Evolutionary conservation across 2,888 invertebrate genomes (phyloP), one percentile per base, ranked within the genome.

Genomic region (Drosophila monieri): DNA sequence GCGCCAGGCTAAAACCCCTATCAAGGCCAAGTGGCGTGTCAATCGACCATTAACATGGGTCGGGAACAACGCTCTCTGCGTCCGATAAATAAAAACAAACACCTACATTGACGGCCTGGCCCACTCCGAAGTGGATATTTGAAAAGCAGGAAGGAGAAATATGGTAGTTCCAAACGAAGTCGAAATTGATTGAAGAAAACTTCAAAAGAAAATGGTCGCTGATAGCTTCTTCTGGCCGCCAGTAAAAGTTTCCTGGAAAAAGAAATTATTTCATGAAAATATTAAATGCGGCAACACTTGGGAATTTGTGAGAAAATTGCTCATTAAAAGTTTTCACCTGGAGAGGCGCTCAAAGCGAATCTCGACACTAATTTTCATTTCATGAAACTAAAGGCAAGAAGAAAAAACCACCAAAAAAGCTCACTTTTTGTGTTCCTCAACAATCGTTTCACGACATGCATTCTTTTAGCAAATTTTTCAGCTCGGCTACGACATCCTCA

Each of bases 321-420:
- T 85, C 87, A 88, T 85, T 85, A 85, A 85, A 85, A 85, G 88
- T 85, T 85, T 85, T 78, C 87, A 86, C 78, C 85, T 86, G 84
- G 69, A 57, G 77, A 75, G 78, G 70, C 66, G 70, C 84, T 77
- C 77, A 77, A 83, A 77, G 74, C 66, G 85, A 88, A 84, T 84
- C 86, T 84, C 86, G 67, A 76, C 86, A 86, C 80, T 79, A 85
- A 83, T 84, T 88, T 85, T 67, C 60, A 74, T 74, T 74, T 83
- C 67, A 74, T 88, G 77, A n/a, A n/a, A n/a, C 18, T 88, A 85
- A 84, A 85, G 73, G 70, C 65, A 71, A 52, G 54, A 69, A 37
- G 55, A 60, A 41, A 65, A 65, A 73, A 54, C 27, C 51, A 46
- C 18, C 39, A 41, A 73, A 72, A 51, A 49, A 64, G 65, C 37